Evolutionary conservation across 2,888 invertebrate genomes (phyloP), one percentile per base, ranked within the genome.

Genomic region (Fabriciana adippe): DNA sequence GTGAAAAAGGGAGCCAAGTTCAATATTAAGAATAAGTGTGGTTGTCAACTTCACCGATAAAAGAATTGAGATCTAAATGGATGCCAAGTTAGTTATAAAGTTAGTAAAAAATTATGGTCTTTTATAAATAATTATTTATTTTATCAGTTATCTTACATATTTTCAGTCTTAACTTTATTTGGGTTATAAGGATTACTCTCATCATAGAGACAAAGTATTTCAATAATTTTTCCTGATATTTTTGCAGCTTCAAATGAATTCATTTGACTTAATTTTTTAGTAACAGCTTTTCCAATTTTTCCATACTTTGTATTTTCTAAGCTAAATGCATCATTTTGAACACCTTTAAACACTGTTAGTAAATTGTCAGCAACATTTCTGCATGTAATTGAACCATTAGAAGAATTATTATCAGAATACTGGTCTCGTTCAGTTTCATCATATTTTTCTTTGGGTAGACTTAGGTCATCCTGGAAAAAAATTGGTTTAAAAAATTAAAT

Each of bases 131-230:
- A 16, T 2, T 14, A 45, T 41, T 61, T 41, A 61, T 41, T 51
- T 6, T 53, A 15, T 18, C 18, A 18, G 18, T 18, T 18, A 18
- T 41, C n/a, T 63, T 47, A 67, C 41, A 64, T 54, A 50, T 47
- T 48, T 55, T 72, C 73, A 61, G 72, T 60, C 63, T 75, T 73
- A 16, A 72, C 63, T 75, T 82, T 84, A 81, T 90, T 91, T 26
- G 89, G 89, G 79, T 92, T 92, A 45, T 78, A 72, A 53, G 88
- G 86, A 79, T 83, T 91, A 73, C 85, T 80, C 72, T 81, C 77
- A 76, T 92, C 84, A 81, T 91, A 90, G 3, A 84, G 65, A 11
- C 85, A 73, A 60, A 92, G 80, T 68, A 92, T 81, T 66, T 87
- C 85, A 69, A 84, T 81, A 61, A 92, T 90, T 81, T 87, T 87